Evolutionary conservation across 2,113 vertebrate species (phyloP).

Genomic region (Nyctereutes procyonoides): DNA sequence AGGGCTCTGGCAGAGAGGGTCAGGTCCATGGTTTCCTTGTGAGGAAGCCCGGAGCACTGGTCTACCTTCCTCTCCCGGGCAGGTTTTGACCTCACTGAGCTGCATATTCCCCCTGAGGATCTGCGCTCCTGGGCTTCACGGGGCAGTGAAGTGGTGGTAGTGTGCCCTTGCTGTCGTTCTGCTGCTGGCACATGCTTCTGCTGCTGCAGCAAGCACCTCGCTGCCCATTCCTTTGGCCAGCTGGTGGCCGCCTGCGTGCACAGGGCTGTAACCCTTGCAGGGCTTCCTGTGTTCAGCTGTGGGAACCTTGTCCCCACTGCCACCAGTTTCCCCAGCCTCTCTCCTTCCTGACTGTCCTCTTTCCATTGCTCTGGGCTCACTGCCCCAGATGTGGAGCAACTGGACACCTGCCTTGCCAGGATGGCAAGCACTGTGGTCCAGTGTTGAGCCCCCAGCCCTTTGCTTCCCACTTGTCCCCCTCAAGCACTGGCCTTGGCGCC

Average conservation of each 20-base stretch:
- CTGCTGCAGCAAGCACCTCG: background rate
- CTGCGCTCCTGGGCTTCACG: background rate
- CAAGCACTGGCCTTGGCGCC: background rate
- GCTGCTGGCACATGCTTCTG: background rate
- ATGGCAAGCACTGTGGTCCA: rapidly evolving
- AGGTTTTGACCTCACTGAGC: background rate
- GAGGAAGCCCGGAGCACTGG: background rate
- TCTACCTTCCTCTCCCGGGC: background rate
- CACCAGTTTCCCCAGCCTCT: background rate
- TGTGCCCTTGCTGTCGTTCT: rapidly evolving
- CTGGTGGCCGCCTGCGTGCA: background rate
- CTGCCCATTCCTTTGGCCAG: background rate
- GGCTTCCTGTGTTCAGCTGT: background rate
- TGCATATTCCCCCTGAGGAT: background rate
- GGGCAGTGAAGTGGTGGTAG: too few species aligned
- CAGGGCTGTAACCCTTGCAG: background rate
- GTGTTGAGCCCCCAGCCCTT: rapidly evolving
- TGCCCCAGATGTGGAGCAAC: background rate
- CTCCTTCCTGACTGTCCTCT: background rate
- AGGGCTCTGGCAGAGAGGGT: background rate
- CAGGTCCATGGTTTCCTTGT: background rate
- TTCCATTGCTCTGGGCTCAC: background rate
- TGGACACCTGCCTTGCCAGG: background rate
- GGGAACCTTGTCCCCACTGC: background rate
- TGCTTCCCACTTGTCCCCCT: background rate